Conservation (phyloP, 2,797 vertebrate species). For the Cossypha polioptera region DNA sequence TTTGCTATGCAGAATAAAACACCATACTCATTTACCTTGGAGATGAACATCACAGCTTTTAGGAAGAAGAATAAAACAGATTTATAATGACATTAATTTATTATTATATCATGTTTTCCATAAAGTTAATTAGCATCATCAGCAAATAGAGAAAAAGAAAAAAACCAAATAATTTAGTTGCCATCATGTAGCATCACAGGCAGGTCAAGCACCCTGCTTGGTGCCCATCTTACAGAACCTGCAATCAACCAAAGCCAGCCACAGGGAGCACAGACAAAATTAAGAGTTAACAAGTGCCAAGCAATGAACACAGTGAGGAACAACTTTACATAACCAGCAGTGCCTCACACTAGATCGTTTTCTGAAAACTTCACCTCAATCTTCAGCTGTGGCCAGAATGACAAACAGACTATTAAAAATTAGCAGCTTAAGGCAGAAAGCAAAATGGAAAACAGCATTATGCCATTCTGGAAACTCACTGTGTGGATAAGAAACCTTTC, state of each 20-base stretch:
- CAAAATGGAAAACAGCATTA: neutral
- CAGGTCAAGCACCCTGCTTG: neutral
- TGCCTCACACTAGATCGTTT: neutral
- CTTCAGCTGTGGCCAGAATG: constrained; percentile 1
- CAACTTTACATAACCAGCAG: neutral
- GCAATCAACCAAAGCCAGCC: neutral
- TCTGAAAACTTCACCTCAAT: neutral
- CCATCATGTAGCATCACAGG: neutral
- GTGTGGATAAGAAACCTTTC: neutral
- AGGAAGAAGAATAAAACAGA: neutral
- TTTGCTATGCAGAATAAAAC: neutral
- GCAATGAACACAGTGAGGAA: neutral
- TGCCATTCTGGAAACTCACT: neutral
- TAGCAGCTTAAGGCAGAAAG: neutral
- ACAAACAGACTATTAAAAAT: constrained; percentile 16
- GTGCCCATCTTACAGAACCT: neutral
- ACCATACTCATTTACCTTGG: neutral
- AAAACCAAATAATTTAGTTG: neutral
- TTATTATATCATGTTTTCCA: neutral
- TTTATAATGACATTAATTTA: neutral
- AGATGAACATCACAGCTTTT: neutral
- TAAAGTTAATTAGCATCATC: neutral
- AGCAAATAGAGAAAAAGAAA: neutral
- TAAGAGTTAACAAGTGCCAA: neutral
- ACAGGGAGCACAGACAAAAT: neutral